Evolutionary conservation across 1,140 invertebrate species (phyloP), one percentile per base, ranked within the genome.

Genomic region (Nymphalis io): DNA sequence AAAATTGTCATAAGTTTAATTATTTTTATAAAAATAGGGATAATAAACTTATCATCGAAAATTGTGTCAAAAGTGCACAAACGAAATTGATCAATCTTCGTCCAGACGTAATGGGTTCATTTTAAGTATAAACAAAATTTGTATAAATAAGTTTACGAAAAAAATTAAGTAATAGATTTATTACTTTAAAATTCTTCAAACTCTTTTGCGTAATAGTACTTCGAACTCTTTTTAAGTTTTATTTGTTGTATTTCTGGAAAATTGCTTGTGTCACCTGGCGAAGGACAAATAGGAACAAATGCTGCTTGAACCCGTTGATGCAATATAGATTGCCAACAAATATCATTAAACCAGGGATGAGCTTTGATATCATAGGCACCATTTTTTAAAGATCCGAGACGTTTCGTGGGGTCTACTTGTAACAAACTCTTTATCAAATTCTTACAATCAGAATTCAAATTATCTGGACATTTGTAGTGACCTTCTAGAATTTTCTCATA

Each of bases 381-480:
- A 68, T 96, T 95, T 80, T 96, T 97, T 18, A 98, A 90, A 80
- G 98, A 98, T 1, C 98, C 98, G 81, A 93, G 97, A 21, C 98
- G 93, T 83, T 97, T 97, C 0, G 96, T 96, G 2, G 97, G 89
- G 91, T 99, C 98, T 2, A 94, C 90, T 85, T 95, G 97, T 1
- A 99, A 92, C 58, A 98, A 86, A 81, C 98, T 96, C 69, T 94
- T 93, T 15, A 99, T 79, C 5, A 99, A 89, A 88, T 99, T 96
- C 81, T 95, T 98, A 59, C 99, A 82, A 61, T 98, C 96, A 0
- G 87, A 79, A 0, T 93, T 93, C 74, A 96, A 96, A 57, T 94
- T 93, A 12, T 83, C 80, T 0, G 96, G 94, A 83, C 94, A 93
- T 93, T 93, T 93, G 78, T 95, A 97, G 80, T 95, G 95, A 1